A percentile compares a stretch with the other conserved stretches of the same genome.
phyloP scores from a whole-genome alignment of 2,113 vertebrate species.

The Felis chaus region DNA sequence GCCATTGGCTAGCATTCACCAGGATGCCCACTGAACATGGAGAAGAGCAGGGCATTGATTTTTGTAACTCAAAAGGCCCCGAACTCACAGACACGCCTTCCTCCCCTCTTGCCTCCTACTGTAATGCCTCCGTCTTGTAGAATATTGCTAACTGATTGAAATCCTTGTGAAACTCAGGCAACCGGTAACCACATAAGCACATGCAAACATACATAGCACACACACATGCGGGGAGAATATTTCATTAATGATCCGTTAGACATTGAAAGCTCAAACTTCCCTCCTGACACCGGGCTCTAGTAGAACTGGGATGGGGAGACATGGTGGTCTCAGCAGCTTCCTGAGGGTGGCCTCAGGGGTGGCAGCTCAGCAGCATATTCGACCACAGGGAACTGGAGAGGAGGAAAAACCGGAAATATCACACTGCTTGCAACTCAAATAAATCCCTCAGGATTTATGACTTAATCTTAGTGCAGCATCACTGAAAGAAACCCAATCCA shows the following conservation, averaged over 20 bases:
- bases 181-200: neutral
- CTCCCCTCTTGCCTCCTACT: neutral
- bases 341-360: neutral
- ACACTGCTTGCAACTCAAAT: conserved; percentile 55
- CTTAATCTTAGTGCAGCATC: conserved; percentile 67
- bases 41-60: neutral
- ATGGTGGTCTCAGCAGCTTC: neutral
- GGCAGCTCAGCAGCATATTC: neutral
- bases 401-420: conserved; percentile 52
- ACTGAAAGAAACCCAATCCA: conserved; percentile 70
- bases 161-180: conserved; percentile 26
- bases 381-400: conserved; percentile 30
- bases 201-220: neutral
- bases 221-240: neutral
- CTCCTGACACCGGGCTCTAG: neutral
- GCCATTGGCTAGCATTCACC: neutral
- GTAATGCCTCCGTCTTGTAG: neutral
- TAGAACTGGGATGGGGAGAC: neutral
- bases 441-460: conserved; percentile 74
- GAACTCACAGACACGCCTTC: neutral
- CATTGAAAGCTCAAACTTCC: neutral
- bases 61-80: conserved; percentile 5
- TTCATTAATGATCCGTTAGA: neutral
- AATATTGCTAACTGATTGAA: neutral
- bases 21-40: neutral